Base-by-base conservation (phyloP, 1,140 invertebrate genomes). In the Cyrtorhinus lividipennis region DNA sequence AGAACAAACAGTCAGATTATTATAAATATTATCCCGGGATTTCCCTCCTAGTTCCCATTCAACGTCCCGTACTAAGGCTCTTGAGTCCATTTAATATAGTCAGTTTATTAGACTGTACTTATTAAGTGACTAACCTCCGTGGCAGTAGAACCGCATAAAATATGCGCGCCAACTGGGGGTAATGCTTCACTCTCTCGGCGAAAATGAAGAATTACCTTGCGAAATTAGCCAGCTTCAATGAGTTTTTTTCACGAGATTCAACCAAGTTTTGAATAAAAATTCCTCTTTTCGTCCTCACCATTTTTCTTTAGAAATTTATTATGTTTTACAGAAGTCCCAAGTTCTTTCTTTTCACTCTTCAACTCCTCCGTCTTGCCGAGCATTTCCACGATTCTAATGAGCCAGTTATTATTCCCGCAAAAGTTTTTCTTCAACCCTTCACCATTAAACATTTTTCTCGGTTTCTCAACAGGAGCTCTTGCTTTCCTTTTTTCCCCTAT, bases 211-310 rank as follows among this genome's bases (percentile, higher is more conserved):
- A 53, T 53, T 53, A 22, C 48, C 48, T 53, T 20, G 12, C 10
- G 12, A 53, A 53, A 53, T 53, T 53, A 53, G 48, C 20, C 20
- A 5, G 48, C 48, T 20, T 53, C 48, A 53, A 53, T 53, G 48
- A 22, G 48, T 20, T 13, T 53, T 53, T 22, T 22, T 5, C 48
- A n/a, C n/a, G 20, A 53, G 10, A 53, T 53, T 53, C 48, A 53
- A n/a, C 48, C 48, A 20, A 53, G 48, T 53, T 53, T 53, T 53
- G 48, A 53, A 53, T 53, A 20, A 53, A 53, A 38, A n/a, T 44
- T 8, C 38, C n/a, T 44, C 38, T 44, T 44, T 44, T 44, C 38
- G 8, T 44, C 38, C n/a, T 44, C 38, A n/a, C n/a, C 38, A n/a
- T n/a, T n/a, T 44, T 44, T n/a, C n/a, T 44, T n/a, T n/a, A 8